Evolutionary conservation across 2,113 vertebrate genomes (phyloP).

Genomic region (Bujurquina vittata): DNA sequence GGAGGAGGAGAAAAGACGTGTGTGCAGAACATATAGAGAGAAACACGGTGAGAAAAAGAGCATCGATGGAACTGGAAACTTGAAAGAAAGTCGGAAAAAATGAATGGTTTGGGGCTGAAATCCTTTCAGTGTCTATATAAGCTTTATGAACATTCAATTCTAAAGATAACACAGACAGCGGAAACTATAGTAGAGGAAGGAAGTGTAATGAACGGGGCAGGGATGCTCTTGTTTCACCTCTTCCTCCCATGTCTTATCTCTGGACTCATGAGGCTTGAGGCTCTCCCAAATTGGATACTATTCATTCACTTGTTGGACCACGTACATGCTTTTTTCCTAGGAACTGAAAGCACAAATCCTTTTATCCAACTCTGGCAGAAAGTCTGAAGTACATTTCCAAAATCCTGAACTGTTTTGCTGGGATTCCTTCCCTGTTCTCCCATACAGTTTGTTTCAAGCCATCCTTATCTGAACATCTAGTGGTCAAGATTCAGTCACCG

Average conservation of each 20-base stretch:
- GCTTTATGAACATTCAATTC: not conserved
- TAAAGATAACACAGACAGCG: not conserved
- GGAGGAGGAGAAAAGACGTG: not conserved
- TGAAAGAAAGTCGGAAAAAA: not conserved
- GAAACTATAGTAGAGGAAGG: not conserved
- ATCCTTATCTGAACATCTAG: not conserved
- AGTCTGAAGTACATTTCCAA: not conserved
- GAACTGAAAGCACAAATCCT: not conserved
- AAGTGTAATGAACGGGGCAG: not conserved
- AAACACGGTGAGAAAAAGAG: constrained; percentile 5
- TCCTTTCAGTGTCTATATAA: not conserved
- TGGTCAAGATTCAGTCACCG: not conserved
- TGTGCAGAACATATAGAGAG: not conserved
- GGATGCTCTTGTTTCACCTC: not conserved
- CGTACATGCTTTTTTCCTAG: not conserved
- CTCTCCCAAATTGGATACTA: not conserved
- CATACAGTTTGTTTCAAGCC: too few relatives aligned
- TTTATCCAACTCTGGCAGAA: not conserved
- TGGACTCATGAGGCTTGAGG: not conserved
- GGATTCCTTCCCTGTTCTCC: not conserved
- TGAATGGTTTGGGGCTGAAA: not conserved
- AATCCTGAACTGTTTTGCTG: not conserved
- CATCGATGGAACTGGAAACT: not conserved
- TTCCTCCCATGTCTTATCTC: constrained; percentile 19
- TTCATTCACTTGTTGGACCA: constrained; percentile 9